phyloP scores from a whole-genome alignment of 2,888 invertebrate genomes.

The Galerucella calmariensis region DNA sequence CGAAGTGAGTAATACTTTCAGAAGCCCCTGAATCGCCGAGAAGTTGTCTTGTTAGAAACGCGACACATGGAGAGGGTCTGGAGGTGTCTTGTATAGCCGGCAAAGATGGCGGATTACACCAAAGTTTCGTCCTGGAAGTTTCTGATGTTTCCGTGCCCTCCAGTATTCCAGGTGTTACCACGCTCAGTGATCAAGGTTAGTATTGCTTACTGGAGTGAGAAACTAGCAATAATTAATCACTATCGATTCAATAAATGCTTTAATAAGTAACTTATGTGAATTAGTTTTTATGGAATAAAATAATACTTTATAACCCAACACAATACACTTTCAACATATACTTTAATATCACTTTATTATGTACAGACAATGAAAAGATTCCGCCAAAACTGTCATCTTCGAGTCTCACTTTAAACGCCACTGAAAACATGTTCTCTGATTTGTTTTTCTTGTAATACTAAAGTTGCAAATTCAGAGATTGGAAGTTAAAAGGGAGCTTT shows the following conservation, averaged over 20 bases:
- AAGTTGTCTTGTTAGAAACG: slow-evolving; percentile 78
- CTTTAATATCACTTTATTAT: no score
- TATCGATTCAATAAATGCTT: neutral
- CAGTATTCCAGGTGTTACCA: slow-evolving; percentile 61
- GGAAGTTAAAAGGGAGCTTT: neutral
- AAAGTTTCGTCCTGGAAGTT: slow-evolving; percentile 85
- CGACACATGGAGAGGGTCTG: slow-evolving; percentile 69
- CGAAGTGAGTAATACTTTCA: slow-evolving; percentile 57
- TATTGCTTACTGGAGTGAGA: slow-evolving; percentile 14
- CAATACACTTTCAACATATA: no score
- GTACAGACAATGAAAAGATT: no score
- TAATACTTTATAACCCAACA: neutral
- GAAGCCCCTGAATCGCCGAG: slow-evolving; percentile 81
- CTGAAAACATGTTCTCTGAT: neutral
- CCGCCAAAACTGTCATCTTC: neutral
- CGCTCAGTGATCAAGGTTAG: slow-evolving; percentile 63
- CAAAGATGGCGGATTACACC: slow-evolving; percentile 83
- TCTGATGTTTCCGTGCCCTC: slow-evolving; percentile 69
- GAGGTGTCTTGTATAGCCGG: slow-evolving; percentile 82
- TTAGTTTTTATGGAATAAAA: no score
- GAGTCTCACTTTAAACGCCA: neutral
- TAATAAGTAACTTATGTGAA: no score
- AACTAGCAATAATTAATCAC: neutral
- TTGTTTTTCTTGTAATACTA: neutral
- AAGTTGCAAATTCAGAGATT: slow-evolving; percentile 5